Base-by-base conservation (phyloP, 1,140 invertebrate species). In the Drosophila rhopaloa region DNA sequence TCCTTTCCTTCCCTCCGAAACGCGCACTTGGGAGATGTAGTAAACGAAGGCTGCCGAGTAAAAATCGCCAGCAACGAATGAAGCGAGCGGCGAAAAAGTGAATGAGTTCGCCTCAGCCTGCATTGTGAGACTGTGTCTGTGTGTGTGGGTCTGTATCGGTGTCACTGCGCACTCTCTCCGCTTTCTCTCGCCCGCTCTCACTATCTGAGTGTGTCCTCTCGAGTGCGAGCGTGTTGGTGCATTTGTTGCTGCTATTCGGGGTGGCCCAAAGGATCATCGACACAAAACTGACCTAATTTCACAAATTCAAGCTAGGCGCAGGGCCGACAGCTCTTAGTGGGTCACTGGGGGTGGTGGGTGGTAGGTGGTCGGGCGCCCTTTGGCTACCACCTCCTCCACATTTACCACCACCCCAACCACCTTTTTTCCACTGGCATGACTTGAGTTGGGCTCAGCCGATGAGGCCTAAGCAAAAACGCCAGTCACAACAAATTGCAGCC, bases 241-340 rank as follows among this genome's bases (percentile, higher is more conserved):
- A 57, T 41, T 76, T 67, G 76, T 63, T 83, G 76, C 66, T 79
- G 74, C 46, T 71, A 62, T 65, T 63, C 38, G 74, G 76, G 76
- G 70, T 62, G 78, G 77, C 70, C 79, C 66, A 91, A 91, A 92
- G 90, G 91, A 92, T 92, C 91, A 92, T 92, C 91, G 91, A 92
- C 91, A 92, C 91, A 84, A 75, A 90, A 90, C 91, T 92, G 91
- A 92, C 91, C 91, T 91, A 92, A 91, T 92, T 92, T 92, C 88
- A 90, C 62, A 81, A 88, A 89, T 81, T 89, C 78, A 84, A 77
- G 78, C 81, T 90, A 82, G 86, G 86, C 86, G 81, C 73, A 82
- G 77, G 76, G 72, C 71, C 68, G 53, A 72, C 63, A 73, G 43
- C 68, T 58, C 59, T 89, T 89, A 78, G 80, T 89, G 84, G 84